Evolutionary conservation across 2,797 vertebrate genomes (phyloP), one percentile per base, ranked within the genome.

Genomic region (Erethizon dorsatum): DNA sequence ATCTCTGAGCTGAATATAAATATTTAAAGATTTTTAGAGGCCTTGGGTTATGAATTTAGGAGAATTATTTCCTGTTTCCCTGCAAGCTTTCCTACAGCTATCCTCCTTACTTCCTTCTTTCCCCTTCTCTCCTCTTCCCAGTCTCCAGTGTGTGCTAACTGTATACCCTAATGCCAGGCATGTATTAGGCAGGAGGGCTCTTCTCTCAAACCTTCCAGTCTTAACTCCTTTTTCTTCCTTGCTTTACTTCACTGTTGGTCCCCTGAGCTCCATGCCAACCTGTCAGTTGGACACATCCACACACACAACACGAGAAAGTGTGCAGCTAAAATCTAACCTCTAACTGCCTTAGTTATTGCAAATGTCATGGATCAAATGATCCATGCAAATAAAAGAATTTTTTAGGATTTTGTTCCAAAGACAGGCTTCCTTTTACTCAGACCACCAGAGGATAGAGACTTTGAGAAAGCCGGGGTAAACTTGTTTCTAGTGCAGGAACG

Each of bases 311-410:
- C 17, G 24, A 84, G 45, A 41, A 78, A n/a, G 31, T 5, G 47
- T 47, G 56, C 50, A 22, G 63, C 0, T 3, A 56, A 56, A 50
- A 50, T 45, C 63, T 20, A 75, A 7, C 12, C 57, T 90, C 45
- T 22, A 37, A 47, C 80, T 41, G 37, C 41, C 13, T 90, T 52
- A 50, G 26, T 13, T 75, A 78, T n/a, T 80, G 41, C 65, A 65
- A 93, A 94, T 52, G 50, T 61, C 82, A 56, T 28, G 57, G 26
- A 71, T 92, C 61, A 75, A 79, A 92, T 41, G 77, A 92, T 86
- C 37, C n/a, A 57, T 14, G 14, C 17, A 57, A 18, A 61, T 56
- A 24, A 87, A 78, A 69, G 41, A 83, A 89, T 77, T 15, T 61
- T 61, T 73, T 26, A 71, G 82, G 78, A 80, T 90, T 95, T 85